Evolutionary conservation across 2,113 vertebrate species (phyloP), one percentile per base, ranked within the genome.

Genomic region (Thunnus thynnus): DNA sequence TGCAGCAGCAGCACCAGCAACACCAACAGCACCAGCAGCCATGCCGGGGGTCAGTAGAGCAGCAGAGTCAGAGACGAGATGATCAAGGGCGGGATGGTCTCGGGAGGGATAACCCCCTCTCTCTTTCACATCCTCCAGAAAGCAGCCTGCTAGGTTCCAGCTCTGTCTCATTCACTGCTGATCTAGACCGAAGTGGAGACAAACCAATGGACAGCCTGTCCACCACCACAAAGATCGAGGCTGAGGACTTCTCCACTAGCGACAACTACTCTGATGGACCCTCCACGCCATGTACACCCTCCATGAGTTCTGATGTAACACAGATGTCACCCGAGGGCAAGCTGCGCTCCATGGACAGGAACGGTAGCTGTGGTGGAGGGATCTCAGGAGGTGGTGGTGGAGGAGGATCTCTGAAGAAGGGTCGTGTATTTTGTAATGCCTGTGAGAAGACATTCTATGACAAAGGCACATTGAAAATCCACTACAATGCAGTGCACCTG

Each of bases 371-470:
- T 3, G 5, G 76, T 12, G 85, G 70, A 1, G 81, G 79, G 27
- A 10, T 69, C 13, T 58, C 84, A 13, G 86, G 68, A 32, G 68
- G 72, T 0, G 3, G 73, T 1, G 84, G 79, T 0, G 75, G 75
- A 2, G 86, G 91, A 16, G 46, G 93, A 13, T 94, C 94, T 14
- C 82, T 96, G 22, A 98, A 96, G 92, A 99, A 99, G 90, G 97
- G 97, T 8, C 96, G 98, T 3, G 98, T 99, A 17, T 98, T 95
- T 94, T 99, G 98, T 90, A 98, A 96, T 0, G 98, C 98, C 0
- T 99, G 98, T 9, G 98, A 99, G 91, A 99, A 99, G 93, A 99
- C 98, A 0, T 99, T 99, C 91, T 99, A 99, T 0, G 98, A 99
- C 82, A 99, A 99, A 92, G 98, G 98, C 73, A 99, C 98, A 1